Evolutionary conservation across 2,888 invertebrate species (phyloP), one percentile per base, ranked within the genome.

Genomic region (Cerastis rubricosa): DNA sequence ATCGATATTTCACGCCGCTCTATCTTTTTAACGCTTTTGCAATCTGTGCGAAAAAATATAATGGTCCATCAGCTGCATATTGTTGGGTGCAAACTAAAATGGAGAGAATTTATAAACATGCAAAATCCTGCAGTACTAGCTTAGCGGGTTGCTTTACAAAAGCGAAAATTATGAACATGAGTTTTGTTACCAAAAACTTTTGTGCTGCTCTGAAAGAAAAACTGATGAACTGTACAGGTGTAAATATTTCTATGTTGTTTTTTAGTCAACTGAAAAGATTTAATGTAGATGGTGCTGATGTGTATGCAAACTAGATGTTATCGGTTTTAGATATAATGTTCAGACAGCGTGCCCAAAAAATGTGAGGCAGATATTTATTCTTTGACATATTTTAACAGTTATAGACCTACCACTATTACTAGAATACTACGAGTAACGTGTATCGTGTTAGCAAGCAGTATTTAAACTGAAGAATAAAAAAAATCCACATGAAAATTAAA

Each of bases 11-110:
- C 66, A 74, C 71, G 40, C 73, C 65, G 35, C 63, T 65, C 71
- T 78, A 78, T 85, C 70, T 82, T 77, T 81, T 78, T 84, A 86
- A 81, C 84, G 63, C 40, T 70, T 77, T 74, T 86, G 84, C 84
- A 87, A 80, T 79, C 59, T 71, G 67, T 77, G 40, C 69, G 71
- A 76, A 80, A 77, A 82, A 78, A 73, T 77, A 64, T 74, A 81
- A 74, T 77, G 68, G 71, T 81, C 65, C 71, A 74, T 78, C 69
- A 81, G 47, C 78, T 63, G 49, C 70, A 65, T 84, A 74, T 74
- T 84, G 84, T 75, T 76, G 61, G 40, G 71, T 63, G 70, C 54
- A 51, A 80, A 74, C 57, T 66, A 81, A 68, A 81, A 81, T 71
- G 57, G 40, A 69, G 71, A 71, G 64, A 68, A 77, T 81, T 74